These are phyloP conservation scores for Philotrypesis tridentata DNA, from an alignment of 1,140 invertebrate species.

Conservation along the genomic window DNA sequence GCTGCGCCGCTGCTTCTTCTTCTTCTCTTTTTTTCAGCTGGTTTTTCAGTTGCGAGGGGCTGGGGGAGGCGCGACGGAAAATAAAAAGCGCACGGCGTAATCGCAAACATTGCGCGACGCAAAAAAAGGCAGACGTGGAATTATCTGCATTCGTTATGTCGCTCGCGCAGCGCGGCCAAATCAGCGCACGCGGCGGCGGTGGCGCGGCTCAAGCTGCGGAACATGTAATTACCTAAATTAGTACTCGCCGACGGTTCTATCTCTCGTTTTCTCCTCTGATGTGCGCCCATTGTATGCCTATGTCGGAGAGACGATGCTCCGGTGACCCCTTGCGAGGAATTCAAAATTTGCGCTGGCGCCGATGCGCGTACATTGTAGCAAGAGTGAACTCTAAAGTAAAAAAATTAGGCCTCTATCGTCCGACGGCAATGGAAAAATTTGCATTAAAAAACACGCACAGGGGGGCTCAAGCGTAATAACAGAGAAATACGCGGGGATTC, in stretches of 20 bases:
- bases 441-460: constrained; percentile 55
- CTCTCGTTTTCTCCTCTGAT: background rate
- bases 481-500: too few relatives aligned
- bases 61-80: background rate
- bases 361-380: constrained; percentile 64
- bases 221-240: constrained; percentile 52
- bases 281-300: background rate
- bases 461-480: too few relatives aligned
- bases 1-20: background rate
- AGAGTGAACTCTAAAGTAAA: constrained; percentile 59
- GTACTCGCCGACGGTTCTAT: background rate
- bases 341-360: constrained; percentile 8
- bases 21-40: background rate
- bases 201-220: constrained; percentile 16
- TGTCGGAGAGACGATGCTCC: background rate
- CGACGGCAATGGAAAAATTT: too few relatives aligned
- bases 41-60: too few relatives aligned
- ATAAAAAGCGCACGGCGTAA: constrained; percentile 22
- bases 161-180: constrained; percentile 5
- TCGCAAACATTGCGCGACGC: constrained; percentile 45
- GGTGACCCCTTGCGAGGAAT: background rate
- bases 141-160: constrained; percentile 49
- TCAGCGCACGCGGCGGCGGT: constrained; percentile 24
- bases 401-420: too few relatives aligned
- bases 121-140: constrained; percentile 44